Evolutionary conservation across 2,113 vertebrate genomes (phyloP).

Genomic region (Neotragus pygmaeus): DNA sequence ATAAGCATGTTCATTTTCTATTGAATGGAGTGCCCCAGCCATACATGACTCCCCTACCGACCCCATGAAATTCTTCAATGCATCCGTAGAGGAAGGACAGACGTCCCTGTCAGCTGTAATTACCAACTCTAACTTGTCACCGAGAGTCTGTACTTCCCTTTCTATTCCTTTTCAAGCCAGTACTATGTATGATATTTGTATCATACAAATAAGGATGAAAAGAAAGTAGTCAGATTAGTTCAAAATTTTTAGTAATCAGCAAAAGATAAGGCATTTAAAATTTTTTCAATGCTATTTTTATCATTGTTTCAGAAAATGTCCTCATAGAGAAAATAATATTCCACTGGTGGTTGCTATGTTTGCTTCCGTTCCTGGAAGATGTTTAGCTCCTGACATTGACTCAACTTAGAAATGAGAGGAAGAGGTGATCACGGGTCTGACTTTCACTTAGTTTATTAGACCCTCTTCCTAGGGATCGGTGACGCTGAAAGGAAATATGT

Average conservation of each 20-base stretch:
- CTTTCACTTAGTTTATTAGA: constrained; percentile 35
- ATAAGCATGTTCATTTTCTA: constrained; percentile 64
- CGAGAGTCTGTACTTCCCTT: not conserved
- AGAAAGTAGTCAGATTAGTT: not conserved
- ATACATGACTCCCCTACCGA: constrained; percentile 38
- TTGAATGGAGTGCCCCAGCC: constrained; percentile 48
- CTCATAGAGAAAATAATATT: constrained; percentile 24
- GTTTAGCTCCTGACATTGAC: constrained; percentile 29
- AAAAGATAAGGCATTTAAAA: not conserved
- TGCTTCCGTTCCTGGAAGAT: constrained; percentile 51
- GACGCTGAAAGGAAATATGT: constrained; percentile 22
- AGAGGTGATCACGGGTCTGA: not conserved
- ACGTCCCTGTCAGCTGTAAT: constrained; percentile 51
- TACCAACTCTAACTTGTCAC: constrained; percentile 35
- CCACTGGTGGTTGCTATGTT: not conserved
- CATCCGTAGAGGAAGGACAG: constrained; percentile 39
- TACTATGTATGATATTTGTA: not conserved
- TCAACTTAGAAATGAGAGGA: constrained; percentile 37
- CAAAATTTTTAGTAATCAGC: not conserved
- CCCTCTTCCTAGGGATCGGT: constrained; percentile 15
- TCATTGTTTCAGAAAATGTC: constrained; percentile 29
- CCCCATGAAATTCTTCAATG: constrained; percentile 28
- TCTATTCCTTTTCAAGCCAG: not conserved
- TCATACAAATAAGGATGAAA: not conserved
- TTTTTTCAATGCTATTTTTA: not conserved